Evolutionary conservation across 2,888 invertebrate species (phyloP), one percentile per base, ranked within the genome.

Genomic region (Metalampra italica): DNA sequence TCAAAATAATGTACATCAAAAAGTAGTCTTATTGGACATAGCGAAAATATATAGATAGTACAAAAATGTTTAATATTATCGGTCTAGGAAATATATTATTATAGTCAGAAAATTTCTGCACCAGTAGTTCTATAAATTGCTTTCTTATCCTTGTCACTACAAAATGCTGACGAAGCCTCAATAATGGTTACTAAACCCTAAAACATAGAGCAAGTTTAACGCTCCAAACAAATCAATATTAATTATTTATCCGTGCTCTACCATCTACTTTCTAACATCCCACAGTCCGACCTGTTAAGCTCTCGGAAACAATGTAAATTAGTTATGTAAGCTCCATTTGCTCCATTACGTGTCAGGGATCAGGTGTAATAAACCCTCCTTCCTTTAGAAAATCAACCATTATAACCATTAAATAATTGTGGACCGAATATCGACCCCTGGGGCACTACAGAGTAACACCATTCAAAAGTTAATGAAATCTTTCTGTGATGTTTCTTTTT

Each of bases 311-410:
- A 64, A 66, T 63, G 63, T 66, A 57, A 71, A 73, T 70, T 70
- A 68, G 63, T 75, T 76, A 75, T 64, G 73, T 72, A 77, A 78
- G 62, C 60, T 51, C 56, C 53, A 68, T 76, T 66, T n/a, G n/a
- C n/a, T 70, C 56, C 52, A 68, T 76, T 66, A 71, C 64, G 54
- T 56, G 45, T 45, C 50, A 47, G 66, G 71, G 67, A 72, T 75
- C 76, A 76, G 72, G 75, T 78, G 74, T 60, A 64, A 56, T 40
- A 54, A 56, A 53, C 57, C 52, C 61, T 55, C 59, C 52, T 61
- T 55, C 59, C 42, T 53, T 52, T 47, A 48, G 62, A 54, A 61
- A 54, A 59, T 22, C 63, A 47, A 62, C 60, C 47, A 57, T 62
- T 56, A 53, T 55, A 60, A 51, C 49, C 59, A 60, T 58, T 56